These are phyloP conservation scores for Sphaeridia pumilis DNA, from an alignment of 2,888 invertebrate genomes.

Conservation along the genomic window DNA sequence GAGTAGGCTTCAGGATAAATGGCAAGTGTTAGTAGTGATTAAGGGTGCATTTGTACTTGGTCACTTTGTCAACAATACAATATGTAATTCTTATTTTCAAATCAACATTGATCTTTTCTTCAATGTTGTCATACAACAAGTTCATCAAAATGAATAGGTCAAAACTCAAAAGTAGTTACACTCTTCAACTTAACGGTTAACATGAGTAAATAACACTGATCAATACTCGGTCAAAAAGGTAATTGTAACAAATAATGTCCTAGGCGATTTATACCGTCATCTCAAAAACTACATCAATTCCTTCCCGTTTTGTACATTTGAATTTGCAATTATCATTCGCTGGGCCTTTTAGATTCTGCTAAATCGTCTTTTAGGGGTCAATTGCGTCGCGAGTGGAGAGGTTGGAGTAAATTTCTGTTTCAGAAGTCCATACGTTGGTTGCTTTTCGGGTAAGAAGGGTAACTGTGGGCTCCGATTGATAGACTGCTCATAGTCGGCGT, in stretches of 20 bases:
- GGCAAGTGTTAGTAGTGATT: no score
- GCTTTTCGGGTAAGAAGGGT: slow-evolving; percentile 59
- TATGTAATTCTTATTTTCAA: no score
- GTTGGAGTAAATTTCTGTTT: slow-evolving; percentile 42
- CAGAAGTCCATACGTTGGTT: slow-evolving; percentile 59
- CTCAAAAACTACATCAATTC: background rate
- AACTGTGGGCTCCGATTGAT: slow-evolving; percentile 59
- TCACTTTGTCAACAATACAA: no score
- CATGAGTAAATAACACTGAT: no score
- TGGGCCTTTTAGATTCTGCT: background rate
- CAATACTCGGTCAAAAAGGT: no score
- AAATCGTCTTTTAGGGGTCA: background rate
- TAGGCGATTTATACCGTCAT: background rate
- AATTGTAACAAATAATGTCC: background rate
- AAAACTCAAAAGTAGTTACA: no score
- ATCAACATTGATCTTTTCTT: no score
- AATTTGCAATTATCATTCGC: background rate
- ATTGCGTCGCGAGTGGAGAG: slow-evolving; percentile 2
- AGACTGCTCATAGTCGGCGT: slow-evolving; percentile 59
- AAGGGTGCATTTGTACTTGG: no score
- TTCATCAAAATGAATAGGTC: no score
- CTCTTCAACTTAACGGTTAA: no score
- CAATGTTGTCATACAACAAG: no score
- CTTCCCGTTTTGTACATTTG: background rate
- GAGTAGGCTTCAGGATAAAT: no score